A percentile compares a stretch with the other conserved stretches of the same genome.
phyloP scores from a whole-genome alignment of 2,888 invertebrate species.

The Allacma fusca region DNA sequence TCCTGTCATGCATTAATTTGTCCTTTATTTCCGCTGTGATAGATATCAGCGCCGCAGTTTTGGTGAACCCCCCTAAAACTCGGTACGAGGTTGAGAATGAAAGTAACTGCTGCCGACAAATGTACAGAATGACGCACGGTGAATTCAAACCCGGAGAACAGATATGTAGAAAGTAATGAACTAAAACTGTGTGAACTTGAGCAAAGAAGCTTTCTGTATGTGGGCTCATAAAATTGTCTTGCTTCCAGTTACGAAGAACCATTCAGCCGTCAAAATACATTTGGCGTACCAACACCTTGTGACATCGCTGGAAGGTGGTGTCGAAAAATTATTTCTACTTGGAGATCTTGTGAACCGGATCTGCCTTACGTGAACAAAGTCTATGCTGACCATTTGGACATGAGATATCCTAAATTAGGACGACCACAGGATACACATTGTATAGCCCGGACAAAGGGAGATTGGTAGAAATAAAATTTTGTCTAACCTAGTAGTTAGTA shows the following conservation, averaged over 20 bases:
- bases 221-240: neutral
- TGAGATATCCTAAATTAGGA: slow-evolving; percentile 55
- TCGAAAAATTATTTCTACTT: slow-evolving; percentile 53
- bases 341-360: slow-evolving; percentile 55
- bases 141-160: slow-evolving; percentile 67
- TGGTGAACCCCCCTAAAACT: slow-evolving; percentile 65
- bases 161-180: slow-evolving; percentile 64
- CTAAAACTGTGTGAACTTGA: neutral
- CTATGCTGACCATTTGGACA: slow-evolving; percentile 59
- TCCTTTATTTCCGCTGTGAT: too few species aligned
- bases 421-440: slow-evolving; percentile 51
- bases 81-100: slow-evolving; percentile 64
- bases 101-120: slow-evolving; percentile 64
- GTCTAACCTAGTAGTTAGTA: too few species aligned
- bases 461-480: slow-evolving; percentile 28
- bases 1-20: too few species aligned
- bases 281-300: slow-evolving; percentile 56
- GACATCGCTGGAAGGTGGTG: slow-evolving; percentile 55
- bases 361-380: slow-evolving; percentile 53
- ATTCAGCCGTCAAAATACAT: slow-evolving; percentile 51
- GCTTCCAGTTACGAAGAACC: slow-evolving; percentile 46
- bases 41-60: slow-evolving; percentile 49
- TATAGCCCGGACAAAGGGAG: slow-evolving; percentile 36
- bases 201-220: neutral
- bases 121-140: slow-evolving; percentile 67